These are phyloP conservation scores for Pantala flavescens DNA, from an alignment of 1,140 invertebrate genomes.

Conservation along the genomic window DNA sequence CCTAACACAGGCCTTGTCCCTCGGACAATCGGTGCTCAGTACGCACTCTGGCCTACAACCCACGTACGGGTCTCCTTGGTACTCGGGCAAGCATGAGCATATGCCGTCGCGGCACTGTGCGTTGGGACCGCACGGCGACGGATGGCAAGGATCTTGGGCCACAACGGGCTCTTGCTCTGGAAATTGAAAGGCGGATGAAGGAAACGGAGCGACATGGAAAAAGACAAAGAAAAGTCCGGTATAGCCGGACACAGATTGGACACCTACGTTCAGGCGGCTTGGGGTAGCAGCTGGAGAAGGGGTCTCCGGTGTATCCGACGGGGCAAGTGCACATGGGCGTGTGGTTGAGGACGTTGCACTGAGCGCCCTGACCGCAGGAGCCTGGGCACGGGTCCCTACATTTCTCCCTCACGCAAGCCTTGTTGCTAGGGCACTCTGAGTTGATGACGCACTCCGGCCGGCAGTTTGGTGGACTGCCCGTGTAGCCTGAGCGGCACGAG, in stretches of 20 bases:
- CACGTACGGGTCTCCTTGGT: conserved; percentile 61
- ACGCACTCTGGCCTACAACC: conserved; percentile 63
- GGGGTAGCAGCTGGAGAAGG: conserved; percentile 45
- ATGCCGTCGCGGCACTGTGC: conserved; percentile 58
- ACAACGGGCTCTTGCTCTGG: conserved; percentile 30
- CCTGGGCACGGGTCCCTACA: conserved; percentile 60
- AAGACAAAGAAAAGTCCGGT: conserved; percentile 24
- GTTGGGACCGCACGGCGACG: conserved; percentile 67
- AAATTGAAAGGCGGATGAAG: conserved; percentile 21
- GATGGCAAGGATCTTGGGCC: conserved; percentile 50
- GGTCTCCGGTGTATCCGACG: conserved; percentile 55
- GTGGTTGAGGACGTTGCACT: conserved; percentile 57
- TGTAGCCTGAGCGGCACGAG: conserved; percentile 51
- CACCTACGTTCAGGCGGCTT: conserved; percentile 37
- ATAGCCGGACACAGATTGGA: conserved; percentile 27
- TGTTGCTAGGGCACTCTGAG: conserved; percentile 53
- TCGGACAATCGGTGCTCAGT: conserved; percentile 57
- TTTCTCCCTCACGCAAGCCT: conserved; percentile 57
- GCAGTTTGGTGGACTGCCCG: conserved; percentile 60
- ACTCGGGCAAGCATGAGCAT: conserved; percentile 56
- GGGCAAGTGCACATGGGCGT: conserved; percentile 56
- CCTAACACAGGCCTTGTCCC: conserved; percentile 55
- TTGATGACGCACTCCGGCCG: conserved; percentile 62
- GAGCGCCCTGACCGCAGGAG: conserved; percentile 51
- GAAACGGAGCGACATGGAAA: conserved; percentile 24